Evolutionary conservation across 2,888 invertebrate species (phyloP).

Genomic region (Cryptosula pallasiana): DNA sequence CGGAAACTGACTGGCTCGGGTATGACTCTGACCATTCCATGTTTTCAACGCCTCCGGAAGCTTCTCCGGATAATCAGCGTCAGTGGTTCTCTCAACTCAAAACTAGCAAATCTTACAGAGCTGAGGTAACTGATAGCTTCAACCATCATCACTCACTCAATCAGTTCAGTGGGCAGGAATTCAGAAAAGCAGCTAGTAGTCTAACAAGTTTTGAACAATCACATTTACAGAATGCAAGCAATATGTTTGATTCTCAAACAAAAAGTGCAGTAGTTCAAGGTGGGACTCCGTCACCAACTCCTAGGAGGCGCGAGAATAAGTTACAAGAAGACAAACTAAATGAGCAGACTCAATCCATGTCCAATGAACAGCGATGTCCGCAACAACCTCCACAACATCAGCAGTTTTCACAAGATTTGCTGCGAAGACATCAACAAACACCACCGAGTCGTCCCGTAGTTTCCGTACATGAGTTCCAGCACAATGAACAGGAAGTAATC

Average conservation of each 20-base stretch:
- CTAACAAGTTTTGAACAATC: no score
- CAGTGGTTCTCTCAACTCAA: not conserved
- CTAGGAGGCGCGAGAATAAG: not conserved
- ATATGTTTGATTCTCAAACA: no score
- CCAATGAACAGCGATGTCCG: not conserved
- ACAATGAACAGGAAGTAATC: no score
- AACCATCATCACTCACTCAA: no score
- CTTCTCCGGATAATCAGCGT: not conserved
- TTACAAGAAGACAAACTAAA: no score
- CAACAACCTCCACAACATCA: no score
- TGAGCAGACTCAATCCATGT: not conserved
- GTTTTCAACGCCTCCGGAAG: not conserved
- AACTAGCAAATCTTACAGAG: not conserved
- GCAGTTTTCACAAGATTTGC: no score
- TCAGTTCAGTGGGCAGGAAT: not conserved
- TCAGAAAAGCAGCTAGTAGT: not conserved
- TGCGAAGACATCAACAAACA: no score
- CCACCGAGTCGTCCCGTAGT: not conserved
- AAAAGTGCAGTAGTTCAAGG: not conserved
- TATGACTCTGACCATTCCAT: not conserved
- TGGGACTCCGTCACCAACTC: not conserved
- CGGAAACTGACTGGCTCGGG: not conserved
- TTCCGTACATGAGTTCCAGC: no score
- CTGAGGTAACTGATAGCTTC: not conserved
- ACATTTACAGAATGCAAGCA: no score